phyloP scores from a whole-genome alignment of 2,113 vertebrate species.

The Neodontobutis hainanensis region DNA sequence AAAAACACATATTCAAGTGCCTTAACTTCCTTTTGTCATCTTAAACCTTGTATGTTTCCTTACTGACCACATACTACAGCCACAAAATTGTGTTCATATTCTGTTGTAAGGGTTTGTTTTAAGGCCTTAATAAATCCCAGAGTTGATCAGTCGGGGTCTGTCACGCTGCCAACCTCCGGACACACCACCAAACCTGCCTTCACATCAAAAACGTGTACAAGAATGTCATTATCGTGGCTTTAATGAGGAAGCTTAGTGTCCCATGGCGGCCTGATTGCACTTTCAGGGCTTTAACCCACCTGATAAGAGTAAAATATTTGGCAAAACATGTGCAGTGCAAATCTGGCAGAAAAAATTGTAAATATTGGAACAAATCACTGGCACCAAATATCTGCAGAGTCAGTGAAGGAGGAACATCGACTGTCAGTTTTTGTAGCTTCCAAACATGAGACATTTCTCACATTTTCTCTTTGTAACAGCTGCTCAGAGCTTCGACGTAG shows the following conservation, averaged over 20 bases:
- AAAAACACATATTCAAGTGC: neutral
- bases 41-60: neutral
- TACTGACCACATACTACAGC: neutral
- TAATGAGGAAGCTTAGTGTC: slow-evolving; percentile 46
- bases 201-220: slow-evolving; percentile 35
- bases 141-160: slow-evolving; percentile 24
- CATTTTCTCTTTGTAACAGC: neutral
- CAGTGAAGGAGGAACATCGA: neutral
- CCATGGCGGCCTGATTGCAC: slow-evolving; percentile 38
- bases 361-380: slow-evolving; percentile 13
- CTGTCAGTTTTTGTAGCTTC: neutral
- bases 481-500: neutral
- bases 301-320: slow-evolving; percentile 51
- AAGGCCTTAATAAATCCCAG: slow-evolving; percentile 37
- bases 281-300: slow-evolving; percentile 49
- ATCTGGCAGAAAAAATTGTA: slow-evolving; percentile 32
- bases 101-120: no score
- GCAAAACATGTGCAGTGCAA: slow-evolving; percentile 16
- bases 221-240: slow-evolving; percentile 53
- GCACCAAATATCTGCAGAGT: neutral
- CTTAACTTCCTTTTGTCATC: neutral
- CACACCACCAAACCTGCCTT: slow-evolving; percentile 24
- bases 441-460: neutral
- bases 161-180: slow-evolving; percentile 29
- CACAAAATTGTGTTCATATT: neutral